phyloP scores from a whole-genome alignment of 2,113 vertebrate species.

The Ameiurus melas region DNA sequence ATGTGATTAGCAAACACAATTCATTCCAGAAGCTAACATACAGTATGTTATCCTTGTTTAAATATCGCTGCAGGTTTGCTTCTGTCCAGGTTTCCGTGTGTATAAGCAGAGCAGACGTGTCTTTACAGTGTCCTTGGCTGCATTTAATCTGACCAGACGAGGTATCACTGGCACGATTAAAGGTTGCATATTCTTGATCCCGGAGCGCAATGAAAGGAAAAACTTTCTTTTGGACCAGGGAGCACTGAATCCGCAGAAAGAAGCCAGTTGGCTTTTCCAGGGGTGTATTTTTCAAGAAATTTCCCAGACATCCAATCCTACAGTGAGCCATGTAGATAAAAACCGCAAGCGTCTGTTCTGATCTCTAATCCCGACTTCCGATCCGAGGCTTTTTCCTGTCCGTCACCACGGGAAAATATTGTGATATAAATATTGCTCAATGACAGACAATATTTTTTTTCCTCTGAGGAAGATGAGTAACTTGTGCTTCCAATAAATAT shows the following conservation, averaged over 20 bases:
- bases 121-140: neutral
- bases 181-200: neutral
- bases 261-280: conserved; percentile 43
- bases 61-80: neutral
- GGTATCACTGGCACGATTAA: conserved; percentile 21
- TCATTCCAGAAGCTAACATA: neutral
- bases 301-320: conserved; percentile 36
- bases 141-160: neutral
- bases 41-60: neutral
- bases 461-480: conserved; percentile 5
- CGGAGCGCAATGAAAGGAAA: conserved; percentile 27
- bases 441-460: conserved; percentile 18
- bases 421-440: conserved; percentile 13
- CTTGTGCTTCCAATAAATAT: conserved; percentile 3
- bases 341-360: conserved; percentile 25
- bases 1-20: neutral
- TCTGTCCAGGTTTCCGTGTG: neutral
- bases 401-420: neutral
- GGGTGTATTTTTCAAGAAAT: conserved; percentile 2
- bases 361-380: conserved; percentile 30
- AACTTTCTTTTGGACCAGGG: neutral
- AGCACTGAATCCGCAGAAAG: neutral
- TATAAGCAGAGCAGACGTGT: neutral
- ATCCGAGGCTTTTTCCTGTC: neutral
- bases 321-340: conserved; percentile 35